Evolutionary conservation across 2,113 vertebrate genomes (phyloP).

Genomic region (Chelonoidis abingdonii): DNA sequence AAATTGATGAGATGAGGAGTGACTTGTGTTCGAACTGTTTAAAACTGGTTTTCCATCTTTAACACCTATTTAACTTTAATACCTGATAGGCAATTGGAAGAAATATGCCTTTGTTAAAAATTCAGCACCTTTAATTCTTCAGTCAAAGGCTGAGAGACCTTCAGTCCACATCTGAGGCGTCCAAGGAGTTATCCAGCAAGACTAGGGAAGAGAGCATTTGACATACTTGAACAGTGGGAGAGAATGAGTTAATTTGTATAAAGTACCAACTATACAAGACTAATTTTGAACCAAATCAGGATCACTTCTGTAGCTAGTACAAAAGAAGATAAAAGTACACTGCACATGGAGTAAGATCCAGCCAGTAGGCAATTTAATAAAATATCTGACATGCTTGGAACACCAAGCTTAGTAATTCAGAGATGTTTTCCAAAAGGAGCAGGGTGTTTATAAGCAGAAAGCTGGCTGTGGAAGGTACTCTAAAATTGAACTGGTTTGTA

Average conservation of each 20-base stretch:
- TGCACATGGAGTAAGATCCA: background rate
- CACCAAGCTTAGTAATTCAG: slow-evolving; percentile 22
- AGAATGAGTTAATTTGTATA: no score
- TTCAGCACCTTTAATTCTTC: slow-evolving; percentile 5
- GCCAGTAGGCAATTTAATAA: slow-evolving; percentile 29
- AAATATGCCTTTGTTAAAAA: slow-evolving; percentile 50
- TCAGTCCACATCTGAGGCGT: background rate
- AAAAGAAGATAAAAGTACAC: background rate
- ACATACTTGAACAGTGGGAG: background rate
- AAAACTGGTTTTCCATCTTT: background rate
- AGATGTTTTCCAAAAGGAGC: background rate
- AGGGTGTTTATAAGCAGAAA: background rate
- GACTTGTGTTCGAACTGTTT: slow-evolving; percentile 7
- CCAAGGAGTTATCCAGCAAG: background rate
- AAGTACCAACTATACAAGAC: background rate
- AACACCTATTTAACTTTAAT: background rate
- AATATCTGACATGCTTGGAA: slow-evolving; percentile 38
- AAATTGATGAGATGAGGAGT: background rate
- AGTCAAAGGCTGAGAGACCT: slow-evolving; percentile 48
- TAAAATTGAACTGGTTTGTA: background rate
- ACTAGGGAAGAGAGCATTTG: background rate
- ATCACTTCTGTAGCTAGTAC: background rate
- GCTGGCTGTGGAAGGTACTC: background rate
- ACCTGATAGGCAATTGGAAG: background rate
- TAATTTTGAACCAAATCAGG: background rate